Base-by-base conservation (phyloP, 2,113 vertebrate genomes). In the Spilogale gracilis region DNA sequence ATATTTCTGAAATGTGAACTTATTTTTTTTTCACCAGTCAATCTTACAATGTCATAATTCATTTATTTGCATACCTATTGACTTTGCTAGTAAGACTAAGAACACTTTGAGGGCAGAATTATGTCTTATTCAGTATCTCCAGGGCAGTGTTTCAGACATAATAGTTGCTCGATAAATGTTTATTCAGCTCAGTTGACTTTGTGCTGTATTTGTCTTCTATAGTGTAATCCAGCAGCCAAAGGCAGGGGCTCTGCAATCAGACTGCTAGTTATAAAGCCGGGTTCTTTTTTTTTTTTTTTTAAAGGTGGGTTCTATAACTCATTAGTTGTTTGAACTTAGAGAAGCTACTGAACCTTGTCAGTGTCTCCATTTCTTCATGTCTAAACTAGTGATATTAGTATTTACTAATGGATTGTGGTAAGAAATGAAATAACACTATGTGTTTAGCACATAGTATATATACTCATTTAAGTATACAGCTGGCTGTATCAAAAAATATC, bases 41-140 rank as follows among this genome's bases (percentile, higher is more conserved):
- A 20, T 71, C 13, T 50, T 4, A 60, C 6, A 85, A 17, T 93
- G 56, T 63, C 84, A 5, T 54, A 91, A 94, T 79, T 80, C 83
- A 76, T 76, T 92, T 89, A 94, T 74, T 74, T 74, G 3, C 11
- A 73, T 97, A 58, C 32, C 73, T 93, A 50, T 82, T 97, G 67
- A 52, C 10, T 30, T 86, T 79, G 9, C 27, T 61, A 43, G 48
- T 4, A 94, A 83, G 38, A 65, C 14, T 61, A 65, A 92, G 21
- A 78, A 27, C 10, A 52, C 13, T 84, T 43, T 79, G 32, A 63
- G 38, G 43, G 54, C 27, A 88, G 61, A 88, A 56, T 71, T 71
- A 27, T 80, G 20, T 89, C 21, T 14, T 78, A 32, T 69, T 94
- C 9, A 48, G n/a, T 83, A n/a, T 79, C 10, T 65, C 16, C n/a